Evolutionary conservation across 2,113 vertebrate species (phyloP), one percentile per base, ranked within the genome.

Genomic region (Tragelaphus buxtoni): DNA sequence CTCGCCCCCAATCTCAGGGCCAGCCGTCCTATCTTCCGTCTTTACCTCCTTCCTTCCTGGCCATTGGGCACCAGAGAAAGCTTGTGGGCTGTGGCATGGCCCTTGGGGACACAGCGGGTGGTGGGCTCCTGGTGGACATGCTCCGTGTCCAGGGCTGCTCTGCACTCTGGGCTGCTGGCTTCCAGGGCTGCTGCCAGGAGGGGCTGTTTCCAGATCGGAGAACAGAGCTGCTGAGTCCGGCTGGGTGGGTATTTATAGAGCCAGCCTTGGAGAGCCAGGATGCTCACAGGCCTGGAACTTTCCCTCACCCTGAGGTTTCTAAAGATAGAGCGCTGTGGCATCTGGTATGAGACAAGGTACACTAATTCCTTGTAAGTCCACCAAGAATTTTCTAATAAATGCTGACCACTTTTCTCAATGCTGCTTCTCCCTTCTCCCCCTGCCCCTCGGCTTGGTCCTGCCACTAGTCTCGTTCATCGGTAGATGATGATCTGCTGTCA

Each of bases 271-370:
- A 88, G 94, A 90, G 88, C 69, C 13, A 56, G 80, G 81, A 49
- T 82, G 92, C 79, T 88, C 20, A 10, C 2, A 79, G 90, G 95
- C 90, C 85, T 72, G 93, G 84, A 90, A 96, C 24, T 81, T 82
- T 90, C 81, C 61, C 47, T 79, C 0, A 0, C 22, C 72, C 61
- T 47, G 22, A 80, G 49, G 47, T 88, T 92, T 94, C 97, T 97
- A 97, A 98, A 97, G 92, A 97, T 94, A 97, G 97, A 95, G 20
- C 39, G 39, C 18, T 9, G n/a, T 92, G 88, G 97, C 94, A 96
- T 94, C 91, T 93, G 81, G 55, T 39, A 32, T 3, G 77, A 95
- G 90, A 55, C 81, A 82, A 90, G 56, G 72, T 55, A 74, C 76
- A 85, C 61, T 77, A 92, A 91, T 96, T 94, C 94, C 51, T 90